Percentiles rank a stretch among this genome's conserved stretches.
phyloP scores from a whole-genome alignment of 2,113 vertebrate species.

The Ivindomyrus marchei region DNA sequence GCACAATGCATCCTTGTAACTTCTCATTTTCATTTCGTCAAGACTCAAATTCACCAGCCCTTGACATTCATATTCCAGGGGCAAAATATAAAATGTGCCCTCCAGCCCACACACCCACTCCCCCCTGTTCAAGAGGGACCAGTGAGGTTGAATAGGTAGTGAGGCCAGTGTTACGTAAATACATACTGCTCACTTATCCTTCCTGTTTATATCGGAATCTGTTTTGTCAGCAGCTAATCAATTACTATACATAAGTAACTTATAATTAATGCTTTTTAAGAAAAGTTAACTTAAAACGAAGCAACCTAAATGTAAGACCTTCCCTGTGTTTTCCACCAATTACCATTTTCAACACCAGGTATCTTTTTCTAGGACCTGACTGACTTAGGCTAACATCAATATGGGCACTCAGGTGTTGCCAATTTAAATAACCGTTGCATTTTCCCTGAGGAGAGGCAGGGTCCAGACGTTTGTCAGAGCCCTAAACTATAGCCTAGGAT shows the following conservation, averaged over 20 bases:
- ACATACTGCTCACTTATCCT: background rate
- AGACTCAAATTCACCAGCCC: background rate
- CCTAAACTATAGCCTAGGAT: background rate
- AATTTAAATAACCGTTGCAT: background rate
- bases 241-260: background rate
- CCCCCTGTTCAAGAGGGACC: background rate
- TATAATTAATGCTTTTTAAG: background rate
- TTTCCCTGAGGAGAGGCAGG: background rate
- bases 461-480: background rate
- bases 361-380: background rate
- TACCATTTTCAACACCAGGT: background rate
- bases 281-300: background rate
- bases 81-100: background rate
- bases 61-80: background rate
- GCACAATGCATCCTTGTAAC: background rate
- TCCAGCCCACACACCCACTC: background rate
- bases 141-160: background rate
- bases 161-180: background rate
- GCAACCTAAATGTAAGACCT: background rate
- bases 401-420: background rate
- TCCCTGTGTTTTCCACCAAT: background rate
- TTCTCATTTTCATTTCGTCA: constrained; percentile 10
- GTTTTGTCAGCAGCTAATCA: background rate
- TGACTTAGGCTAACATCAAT: background rate
- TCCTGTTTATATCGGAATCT: background rate